A percentile compares a stretch with the other conserved stretches of the same genome.
Evolutionary conservation across 2,888 invertebrate species (phyloP).

Genomic region (Nemapogon koenigi): DNA sequence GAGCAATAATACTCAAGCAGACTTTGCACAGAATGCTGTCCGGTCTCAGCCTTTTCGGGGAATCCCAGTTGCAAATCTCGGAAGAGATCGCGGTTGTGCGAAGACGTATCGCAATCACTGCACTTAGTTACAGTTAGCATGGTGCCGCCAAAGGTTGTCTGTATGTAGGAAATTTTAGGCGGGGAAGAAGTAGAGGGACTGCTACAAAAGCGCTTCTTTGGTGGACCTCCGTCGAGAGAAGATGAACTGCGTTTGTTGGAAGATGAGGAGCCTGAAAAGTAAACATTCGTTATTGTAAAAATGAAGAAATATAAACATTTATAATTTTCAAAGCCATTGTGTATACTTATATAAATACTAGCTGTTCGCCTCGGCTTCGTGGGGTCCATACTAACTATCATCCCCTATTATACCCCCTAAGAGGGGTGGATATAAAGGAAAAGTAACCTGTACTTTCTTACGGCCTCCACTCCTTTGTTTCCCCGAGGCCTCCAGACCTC

Average conservation of each 20-base stretch:
- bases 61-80: slow-evolving; percentile 81
- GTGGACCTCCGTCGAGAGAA: neutral
- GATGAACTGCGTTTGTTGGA: neutral
- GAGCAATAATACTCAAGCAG: slow-evolving; percentile 80
- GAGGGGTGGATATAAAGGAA: no score
- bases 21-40: slow-evolving; percentile 73
- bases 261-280: neutral
- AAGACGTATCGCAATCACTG: slow-evolving; percentile 72
- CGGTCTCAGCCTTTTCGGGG: slow-evolving; percentile 57
- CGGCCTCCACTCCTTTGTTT: no score
- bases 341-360: no score
- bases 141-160: slow-evolving; percentile 80
- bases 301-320: no score
- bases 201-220: neutral
- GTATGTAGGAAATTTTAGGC: no score
- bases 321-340: no score
- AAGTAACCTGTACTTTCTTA: no score
- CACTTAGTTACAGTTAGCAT: slow-evolving; percentile 78
- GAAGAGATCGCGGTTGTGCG: slow-evolving; percentile 78
- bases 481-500: no score
- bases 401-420: no score
- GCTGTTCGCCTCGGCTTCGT: no score
- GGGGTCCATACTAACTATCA: no score
- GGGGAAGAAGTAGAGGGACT: neutral
- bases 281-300: no score